Evolutionary conservation across 2,113 vertebrate species (phyloP).

Genomic region (Sinocyclocheilus grahami): DNA sequence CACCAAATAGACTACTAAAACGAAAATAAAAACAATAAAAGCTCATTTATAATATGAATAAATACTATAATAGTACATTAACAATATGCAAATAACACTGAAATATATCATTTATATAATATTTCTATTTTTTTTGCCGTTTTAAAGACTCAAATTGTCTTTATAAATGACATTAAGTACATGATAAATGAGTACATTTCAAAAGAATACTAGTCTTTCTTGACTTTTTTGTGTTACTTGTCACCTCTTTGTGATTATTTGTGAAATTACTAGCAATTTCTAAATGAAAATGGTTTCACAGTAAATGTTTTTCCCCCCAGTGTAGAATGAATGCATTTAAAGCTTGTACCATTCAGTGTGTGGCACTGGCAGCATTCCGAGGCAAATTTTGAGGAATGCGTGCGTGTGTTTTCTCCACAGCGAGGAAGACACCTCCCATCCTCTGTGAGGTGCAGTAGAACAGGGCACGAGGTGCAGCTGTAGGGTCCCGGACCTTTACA

Average conservation of each 20-base stretch:
- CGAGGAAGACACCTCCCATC: conserved; percentile 86
- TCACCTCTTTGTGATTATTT: too few species aligned
- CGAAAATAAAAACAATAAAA: neutral
- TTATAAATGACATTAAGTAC: neutral
- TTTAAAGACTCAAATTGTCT: too few species aligned
- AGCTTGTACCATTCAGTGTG: conserved; percentile 71
- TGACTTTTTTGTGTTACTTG: too few species aligned
- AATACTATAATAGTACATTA: neutral
- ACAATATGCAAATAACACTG: neutral
- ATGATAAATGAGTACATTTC: neutral
- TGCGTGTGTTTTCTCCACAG: conserved; percentile 68
- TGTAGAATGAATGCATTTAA: neutral
- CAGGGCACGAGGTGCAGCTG: conserved; percentile 84
- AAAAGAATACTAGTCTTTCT: neutral
- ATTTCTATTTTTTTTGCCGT: neutral
- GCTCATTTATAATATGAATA: neutral
- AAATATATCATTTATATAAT: neutral
- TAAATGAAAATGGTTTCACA: too few species aligned
- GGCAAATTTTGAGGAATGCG: conserved; percentile 26
- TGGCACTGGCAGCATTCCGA: conserved; percentile 88
- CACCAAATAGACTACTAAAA: neutral
- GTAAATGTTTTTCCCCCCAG: neutral
- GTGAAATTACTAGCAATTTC: too few species aligned
- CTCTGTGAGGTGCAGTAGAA: conserved; percentile 74
- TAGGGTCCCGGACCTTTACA: conserved; percentile 82